Conservation (phyloP, 2,888 invertebrate species). For the Hypercompe scribonia region DNA sequence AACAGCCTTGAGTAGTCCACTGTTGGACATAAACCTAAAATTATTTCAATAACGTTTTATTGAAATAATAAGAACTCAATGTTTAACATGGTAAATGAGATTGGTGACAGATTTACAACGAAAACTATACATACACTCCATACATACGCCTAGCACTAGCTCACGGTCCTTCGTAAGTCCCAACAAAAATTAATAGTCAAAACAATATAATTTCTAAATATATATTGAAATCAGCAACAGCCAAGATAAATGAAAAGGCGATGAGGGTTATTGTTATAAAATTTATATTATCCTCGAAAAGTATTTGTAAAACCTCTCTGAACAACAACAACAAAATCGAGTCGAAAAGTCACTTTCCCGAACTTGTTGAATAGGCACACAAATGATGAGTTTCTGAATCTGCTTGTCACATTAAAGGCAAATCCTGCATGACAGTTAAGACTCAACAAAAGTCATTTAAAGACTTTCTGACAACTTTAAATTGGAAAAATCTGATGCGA, state of each 20-base stretch:
- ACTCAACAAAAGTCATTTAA: not conserved
- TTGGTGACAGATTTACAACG: too few species aligned
- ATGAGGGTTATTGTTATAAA: not conserved
- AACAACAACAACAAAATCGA: not conserved
- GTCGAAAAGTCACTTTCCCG: not conserved
- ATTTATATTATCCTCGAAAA: not conserved
- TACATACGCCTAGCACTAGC: too few species aligned
- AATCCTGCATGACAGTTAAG: not conserved
- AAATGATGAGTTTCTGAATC: not conserved
- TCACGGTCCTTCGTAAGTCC: too few species aligned
- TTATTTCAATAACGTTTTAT: too few species aligned
- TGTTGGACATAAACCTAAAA: too few species aligned
- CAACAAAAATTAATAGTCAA: not conserved
- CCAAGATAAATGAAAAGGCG: not conserved
- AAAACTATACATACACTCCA: not conserved
- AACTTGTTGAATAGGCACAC: not conserved
- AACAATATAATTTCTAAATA: not conserved
- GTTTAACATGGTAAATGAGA: too few species aligned
- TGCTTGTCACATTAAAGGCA: not conserved
- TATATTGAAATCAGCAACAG: not conserved
- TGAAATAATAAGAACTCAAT: too few species aligned
- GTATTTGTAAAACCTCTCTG: not conserved
- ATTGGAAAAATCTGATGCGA: not conserved
- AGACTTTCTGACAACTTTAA: not conserved
- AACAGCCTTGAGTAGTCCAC: too few species aligned